These are phyloP conservation scores for Bombus cullumanus DNA, from an alignment of 1,140 invertebrate species.

Conservation along the genomic window DNA sequence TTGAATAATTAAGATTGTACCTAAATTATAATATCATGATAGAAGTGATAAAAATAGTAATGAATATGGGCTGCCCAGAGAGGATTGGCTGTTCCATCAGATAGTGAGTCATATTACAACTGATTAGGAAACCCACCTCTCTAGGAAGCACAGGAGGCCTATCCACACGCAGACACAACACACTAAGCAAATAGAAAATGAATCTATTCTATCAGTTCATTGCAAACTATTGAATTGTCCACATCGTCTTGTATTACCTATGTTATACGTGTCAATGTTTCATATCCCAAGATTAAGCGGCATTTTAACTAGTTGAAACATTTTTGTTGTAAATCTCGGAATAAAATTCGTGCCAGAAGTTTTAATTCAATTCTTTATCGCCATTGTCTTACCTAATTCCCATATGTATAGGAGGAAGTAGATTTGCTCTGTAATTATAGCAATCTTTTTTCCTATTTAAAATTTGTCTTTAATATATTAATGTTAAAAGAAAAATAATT, in stretches of 20 bases:
- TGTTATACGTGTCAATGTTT: slow-evolving; percentile 83
- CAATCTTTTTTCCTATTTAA: not conserved
- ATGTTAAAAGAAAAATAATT: not conserved
- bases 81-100: slow-evolving; percentile 73
- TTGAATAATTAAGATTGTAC: slow-evolving; percentile 83
- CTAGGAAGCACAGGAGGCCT: slow-evolving; percentile 79
- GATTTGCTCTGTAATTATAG: not conserved
- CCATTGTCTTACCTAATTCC: slow-evolving; percentile 70
- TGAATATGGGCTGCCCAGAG: slow-evolving; percentile 79
- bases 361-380: slow-evolving; percentile 75
- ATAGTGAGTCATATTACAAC: slow-evolving; percentile 74
- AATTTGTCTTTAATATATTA: not conserved
- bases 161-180: slow-evolving; percentile 74
- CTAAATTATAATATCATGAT: slow-evolving; percentile 83
- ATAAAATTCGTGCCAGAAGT: slow-evolving; percentile 81
- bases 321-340: slow-evolving; percentile 82
- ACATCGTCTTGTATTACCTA: slow-evolving; percentile 81
- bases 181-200: slow-evolving; percentile 71
- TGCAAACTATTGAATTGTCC: slow-evolving; percentile 78
- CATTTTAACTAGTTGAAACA: slow-evolving; percentile 81
- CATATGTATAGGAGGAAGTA: not conserved
- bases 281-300: slow-evolving; percentile 79
- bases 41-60: slow-evolving; percentile 80
- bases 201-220: slow-evolving; percentile 71
- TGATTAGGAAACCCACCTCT: slow-evolving; percentile 78